Conservation (phyloP, 1,140 invertebrate species). For the Diorhabda sublineata region DNA sequence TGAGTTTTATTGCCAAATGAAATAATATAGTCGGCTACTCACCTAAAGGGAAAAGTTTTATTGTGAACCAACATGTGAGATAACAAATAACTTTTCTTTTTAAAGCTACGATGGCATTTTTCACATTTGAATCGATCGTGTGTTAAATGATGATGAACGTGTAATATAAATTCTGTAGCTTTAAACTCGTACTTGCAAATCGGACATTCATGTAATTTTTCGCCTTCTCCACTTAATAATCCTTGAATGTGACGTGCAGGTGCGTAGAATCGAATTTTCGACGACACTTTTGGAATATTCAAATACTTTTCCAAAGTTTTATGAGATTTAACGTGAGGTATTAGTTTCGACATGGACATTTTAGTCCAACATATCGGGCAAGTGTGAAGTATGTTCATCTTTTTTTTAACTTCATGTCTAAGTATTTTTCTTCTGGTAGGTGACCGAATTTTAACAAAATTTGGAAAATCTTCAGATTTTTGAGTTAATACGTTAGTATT, state of each 20-base stretch:
- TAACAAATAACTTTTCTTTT: constrained; percentile 30
- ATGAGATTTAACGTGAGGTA: constrained; percentile 27
- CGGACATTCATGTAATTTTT: constrained; percentile 26
- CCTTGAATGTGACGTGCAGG: not conserved
- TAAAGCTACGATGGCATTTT: constrained; percentile 30
- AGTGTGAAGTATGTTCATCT: constrained; percentile 15
- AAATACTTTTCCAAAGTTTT: constrained; percentile 32
- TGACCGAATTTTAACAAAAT: not conserved
- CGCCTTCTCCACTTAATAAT: constrained; percentile 4
- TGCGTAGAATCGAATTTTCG: constrained; percentile 19
- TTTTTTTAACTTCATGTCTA: not conserved
- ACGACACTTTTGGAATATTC: constrained; percentile 27
- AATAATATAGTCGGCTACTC: too few relatives aligned
- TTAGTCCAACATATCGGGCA: constrained; percentile 33
- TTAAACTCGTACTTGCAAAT: constrained; percentile 21
- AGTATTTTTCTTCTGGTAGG: constrained; percentile 3
- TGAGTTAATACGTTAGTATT: not conserved
- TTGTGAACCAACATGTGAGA: constrained; percentile 30
- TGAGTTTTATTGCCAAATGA: too few relatives aligned
- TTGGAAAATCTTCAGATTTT: not conserved
- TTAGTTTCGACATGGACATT: constrained; percentile 24
- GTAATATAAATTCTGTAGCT: constrained; percentile 24
- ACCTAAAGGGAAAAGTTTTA: constrained; percentile 28
- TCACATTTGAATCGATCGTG: constrained; percentile 30
- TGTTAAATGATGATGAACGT: constrained; percentile 27